These are phyloP conservation scores for Himalopsyche tibetana DNA, from an alignment of 2,888 invertebrate species.

Conservation along the genomic window DNA sequence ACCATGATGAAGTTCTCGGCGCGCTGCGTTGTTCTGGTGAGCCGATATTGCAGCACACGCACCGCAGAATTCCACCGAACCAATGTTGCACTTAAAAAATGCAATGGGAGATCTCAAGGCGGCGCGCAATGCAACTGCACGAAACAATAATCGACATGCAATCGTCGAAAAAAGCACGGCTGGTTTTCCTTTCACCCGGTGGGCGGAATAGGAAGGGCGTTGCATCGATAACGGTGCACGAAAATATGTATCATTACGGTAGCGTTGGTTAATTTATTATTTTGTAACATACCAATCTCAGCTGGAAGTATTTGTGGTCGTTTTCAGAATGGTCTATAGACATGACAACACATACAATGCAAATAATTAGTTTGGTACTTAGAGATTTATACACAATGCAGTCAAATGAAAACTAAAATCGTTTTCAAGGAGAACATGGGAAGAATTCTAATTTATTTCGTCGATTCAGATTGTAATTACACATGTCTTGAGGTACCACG, in stretches of 20 bases:
- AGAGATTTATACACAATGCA: no score
- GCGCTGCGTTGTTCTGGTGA: neutral
- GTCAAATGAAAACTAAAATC: no score
- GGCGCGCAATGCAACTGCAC: neutral
- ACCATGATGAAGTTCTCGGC: no score
- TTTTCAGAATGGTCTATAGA: no score
- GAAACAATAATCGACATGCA: conserved; percentile 24
- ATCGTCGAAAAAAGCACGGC: conserved; percentile 2
- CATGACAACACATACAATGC: no score
- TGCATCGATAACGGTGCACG: conserved; percentile 4
- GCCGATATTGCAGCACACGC: neutral
- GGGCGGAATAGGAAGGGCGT: conserved; percentile 30
- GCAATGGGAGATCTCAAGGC: conserved; percentile 4
- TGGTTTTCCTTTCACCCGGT: conserved; percentile 32
- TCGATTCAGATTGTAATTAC: no score
- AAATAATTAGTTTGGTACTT: no score
- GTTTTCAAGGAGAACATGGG: no score
- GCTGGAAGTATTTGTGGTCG: no score
- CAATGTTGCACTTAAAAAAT: neutral
- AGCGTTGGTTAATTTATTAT: neutral
- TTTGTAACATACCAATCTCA: no score
- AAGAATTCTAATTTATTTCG: no score
- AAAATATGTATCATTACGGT: neutral
- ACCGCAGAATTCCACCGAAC: neutral
- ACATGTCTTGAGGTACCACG: no score